Conservation (phyloP, 2,797 vertebrate species). For the Lerista edwardsae region DNA sequence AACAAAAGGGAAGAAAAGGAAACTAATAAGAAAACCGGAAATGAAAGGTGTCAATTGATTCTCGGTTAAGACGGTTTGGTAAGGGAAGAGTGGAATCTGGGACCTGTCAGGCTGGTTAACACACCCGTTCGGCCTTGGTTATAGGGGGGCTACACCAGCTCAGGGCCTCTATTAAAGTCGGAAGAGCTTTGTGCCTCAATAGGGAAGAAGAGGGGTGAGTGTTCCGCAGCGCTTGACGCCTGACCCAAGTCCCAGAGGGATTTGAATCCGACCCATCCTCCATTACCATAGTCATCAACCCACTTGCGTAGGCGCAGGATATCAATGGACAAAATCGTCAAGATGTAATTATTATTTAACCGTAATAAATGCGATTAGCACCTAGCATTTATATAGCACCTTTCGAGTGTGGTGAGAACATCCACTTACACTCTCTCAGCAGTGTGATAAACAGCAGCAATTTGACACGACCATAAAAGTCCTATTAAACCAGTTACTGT, state of each 20-base stretch:
- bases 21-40: conserved; percentile 4
- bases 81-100: neutral
- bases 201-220: conserved; percentile 6
- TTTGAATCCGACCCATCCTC: conserved; percentile 17
- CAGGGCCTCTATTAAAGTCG: neutral
- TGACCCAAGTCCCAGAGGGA: neutral
- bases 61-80: neutral
- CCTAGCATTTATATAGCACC: conserved; percentile 20
- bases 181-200: neutral
- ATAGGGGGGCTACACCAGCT: neutral
- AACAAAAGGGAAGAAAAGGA: neutral
- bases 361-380: conserved; percentile 24
- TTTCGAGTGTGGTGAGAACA: conserved; percentile 21
- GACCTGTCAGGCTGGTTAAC: neutral
- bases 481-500: conserved; percentile 1
- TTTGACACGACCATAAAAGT: conserved; percentile 2
- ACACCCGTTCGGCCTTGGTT: neutral
- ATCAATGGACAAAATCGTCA: conserved; percentile 30
- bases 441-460: conserved; percentile 6
- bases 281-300: conserved; percentile 34
- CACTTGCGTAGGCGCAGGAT: neutral
- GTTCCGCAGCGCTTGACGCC: neutral
- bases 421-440: neutral
- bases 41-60: neutral
- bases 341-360: conserved; percentile 31